Conservation (phyloP, 2,113 vertebrate species). For the Chionomys nivalis region DNA sequence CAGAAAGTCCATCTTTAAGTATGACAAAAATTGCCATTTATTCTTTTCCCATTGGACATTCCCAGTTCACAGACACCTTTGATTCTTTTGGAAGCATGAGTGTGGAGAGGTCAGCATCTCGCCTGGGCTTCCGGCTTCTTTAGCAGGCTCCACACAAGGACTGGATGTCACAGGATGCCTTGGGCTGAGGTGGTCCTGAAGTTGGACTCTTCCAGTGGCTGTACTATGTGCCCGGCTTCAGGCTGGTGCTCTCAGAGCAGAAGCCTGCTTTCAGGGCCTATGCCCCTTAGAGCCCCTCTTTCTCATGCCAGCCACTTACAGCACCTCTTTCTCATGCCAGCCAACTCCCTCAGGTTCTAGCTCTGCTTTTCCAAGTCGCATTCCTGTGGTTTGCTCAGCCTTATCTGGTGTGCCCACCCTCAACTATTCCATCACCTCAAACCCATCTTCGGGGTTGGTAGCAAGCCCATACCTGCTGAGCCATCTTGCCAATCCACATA, state of each 20-base stretch:
- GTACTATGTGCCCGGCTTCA: background rate
- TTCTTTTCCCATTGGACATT: background rate
- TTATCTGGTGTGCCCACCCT: background rate
- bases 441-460: background rate
- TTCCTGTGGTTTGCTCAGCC: background rate
- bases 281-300: background rate
- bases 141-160: conserved; percentile 38
- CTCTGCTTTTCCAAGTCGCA: conserved; percentile 58
- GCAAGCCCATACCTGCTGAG: background rate
- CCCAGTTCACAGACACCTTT: conserved; percentile 63
- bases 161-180: background rate
- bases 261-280: background rate
- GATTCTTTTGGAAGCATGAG: conserved; percentile 20
- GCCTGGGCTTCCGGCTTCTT: conserved; percentile 30
- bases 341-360: background rate
- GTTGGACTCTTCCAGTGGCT: background rate
- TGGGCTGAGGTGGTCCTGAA: conserved; percentile 21
- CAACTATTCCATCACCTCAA: background rate
- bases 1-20: background rate
- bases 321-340: background rate
- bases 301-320: background rate
- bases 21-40: background rate
- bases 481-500: background rate
- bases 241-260: background rate
- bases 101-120: too few species aligned